Conservation (phyloP, 2,113 vertebrate species). For the Apistogramma diplotaenia region DNA sequence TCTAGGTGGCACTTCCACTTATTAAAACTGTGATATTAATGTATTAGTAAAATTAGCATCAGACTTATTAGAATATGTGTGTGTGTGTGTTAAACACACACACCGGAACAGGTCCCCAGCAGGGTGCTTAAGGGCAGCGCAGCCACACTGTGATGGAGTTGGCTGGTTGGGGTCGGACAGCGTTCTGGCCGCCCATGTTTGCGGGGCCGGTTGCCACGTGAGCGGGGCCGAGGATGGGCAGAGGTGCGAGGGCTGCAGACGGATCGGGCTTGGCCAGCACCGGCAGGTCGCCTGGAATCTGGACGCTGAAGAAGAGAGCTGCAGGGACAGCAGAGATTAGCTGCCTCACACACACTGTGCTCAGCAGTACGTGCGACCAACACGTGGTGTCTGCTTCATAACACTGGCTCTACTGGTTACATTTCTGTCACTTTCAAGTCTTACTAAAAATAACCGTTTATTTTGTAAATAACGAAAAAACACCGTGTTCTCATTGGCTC, state of each 20-base stretch:
- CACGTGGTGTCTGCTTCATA: background rate
- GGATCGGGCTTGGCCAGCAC: slow-evolving; percentile 68
- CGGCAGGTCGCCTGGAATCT: slow-evolving; percentile 79
- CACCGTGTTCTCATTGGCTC: no score
- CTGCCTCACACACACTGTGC: background rate
- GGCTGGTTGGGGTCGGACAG: background rate
- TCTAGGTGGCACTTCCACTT: background rate
- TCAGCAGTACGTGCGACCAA: no score
- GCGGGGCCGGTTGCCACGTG: background rate
- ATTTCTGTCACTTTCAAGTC: background rate
- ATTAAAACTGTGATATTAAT: background rate
- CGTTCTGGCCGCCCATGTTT: background rate
- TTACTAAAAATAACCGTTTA: no score
- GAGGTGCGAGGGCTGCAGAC: slow-evolving; percentile 44
- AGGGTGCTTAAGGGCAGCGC: slow-evolving; percentile 77
- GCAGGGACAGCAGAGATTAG: slow-evolving; percentile 14
- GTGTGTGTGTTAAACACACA: background rate
- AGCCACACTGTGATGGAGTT: slow-evolving; percentile 84
- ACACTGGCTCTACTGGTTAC: background rate
- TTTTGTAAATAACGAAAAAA: no score
- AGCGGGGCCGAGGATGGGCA: background rate
- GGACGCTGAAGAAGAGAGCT: slow-evolving; percentile 86
- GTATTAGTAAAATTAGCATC: background rate
- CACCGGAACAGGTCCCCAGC: background rate
- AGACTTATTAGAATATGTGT: background rate